Evolutionary conservation across 2,113 vertebrate species (phyloP).

Genomic region (Hippopotamus amphibius): DNA sequence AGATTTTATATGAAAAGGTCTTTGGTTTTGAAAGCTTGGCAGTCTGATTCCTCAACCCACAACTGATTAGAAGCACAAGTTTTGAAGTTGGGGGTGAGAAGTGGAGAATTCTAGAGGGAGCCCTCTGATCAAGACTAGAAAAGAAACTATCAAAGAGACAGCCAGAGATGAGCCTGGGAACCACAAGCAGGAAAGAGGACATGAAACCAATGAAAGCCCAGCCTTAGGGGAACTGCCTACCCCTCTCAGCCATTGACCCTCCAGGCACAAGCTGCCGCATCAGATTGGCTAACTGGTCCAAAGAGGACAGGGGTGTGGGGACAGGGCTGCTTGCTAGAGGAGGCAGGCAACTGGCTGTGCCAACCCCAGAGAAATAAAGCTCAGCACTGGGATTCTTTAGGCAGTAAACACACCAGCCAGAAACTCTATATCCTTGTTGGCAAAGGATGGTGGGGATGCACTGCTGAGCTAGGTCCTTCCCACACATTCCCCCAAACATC

Average conservation of each 20-base stretch:
- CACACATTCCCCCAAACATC: no score
- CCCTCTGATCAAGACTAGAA: background rate
- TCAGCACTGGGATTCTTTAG: background rate
- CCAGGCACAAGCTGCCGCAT: background rate
- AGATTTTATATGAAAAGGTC: background rate
- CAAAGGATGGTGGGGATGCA: background rate
- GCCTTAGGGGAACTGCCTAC: background rate
- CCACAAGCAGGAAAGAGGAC: background rate
- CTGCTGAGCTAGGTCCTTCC: background rate
- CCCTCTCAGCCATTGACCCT: rapidly evolving
- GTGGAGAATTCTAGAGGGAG: background rate
- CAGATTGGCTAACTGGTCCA: background rate
- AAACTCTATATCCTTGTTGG: background rate
- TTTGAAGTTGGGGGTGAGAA: background rate
- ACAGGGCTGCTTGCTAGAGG: background rate
- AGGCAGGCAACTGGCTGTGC: background rate
- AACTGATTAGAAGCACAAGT: background rate
- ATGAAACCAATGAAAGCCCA: background rate
- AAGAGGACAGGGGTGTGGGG: rapidly evolving
- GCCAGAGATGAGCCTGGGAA: background rate
- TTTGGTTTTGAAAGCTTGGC: background rate
- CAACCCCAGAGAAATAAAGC: background rate
- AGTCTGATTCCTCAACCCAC: background rate
- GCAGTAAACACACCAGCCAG: background rate
- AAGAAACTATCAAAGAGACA: background rate